A percentile compares a stretch with the other conserved stretches of the same genome.
Evolutionary conservation across 2,113 vertebrate species (phyloP).

Genomic region (Callipepla squamata): DNA sequence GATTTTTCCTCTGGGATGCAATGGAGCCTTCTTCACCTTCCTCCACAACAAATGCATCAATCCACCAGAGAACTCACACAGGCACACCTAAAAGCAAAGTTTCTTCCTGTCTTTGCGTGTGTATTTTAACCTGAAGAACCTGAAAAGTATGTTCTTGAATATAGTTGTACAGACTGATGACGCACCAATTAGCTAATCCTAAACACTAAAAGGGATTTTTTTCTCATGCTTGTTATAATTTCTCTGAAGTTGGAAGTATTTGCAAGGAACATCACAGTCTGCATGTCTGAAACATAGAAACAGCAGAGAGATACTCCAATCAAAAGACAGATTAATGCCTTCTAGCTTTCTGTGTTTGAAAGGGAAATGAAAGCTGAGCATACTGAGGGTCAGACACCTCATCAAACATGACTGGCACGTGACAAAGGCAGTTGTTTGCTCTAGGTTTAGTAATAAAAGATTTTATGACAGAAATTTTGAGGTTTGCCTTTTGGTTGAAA

Average conservation of each 20-base stretch:
- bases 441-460: not conserved
- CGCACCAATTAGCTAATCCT: slow-evolving; percentile 35
- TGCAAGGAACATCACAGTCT: slow-evolving; percentile 2
- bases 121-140: slow-evolving; percentile 51
- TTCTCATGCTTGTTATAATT: not conserved
- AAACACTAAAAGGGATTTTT: slow-evolving; percentile 10
- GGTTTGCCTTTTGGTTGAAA: not conserved
- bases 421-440: not conserved
- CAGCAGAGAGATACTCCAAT: slow-evolving; percentile 10
- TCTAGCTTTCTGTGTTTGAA: not conserved
- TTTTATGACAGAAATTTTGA: not conserved
- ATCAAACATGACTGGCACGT: not conserved
- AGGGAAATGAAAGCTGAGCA: not conserved
- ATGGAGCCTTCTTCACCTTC: not conserved
- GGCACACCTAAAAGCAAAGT: not conserved
- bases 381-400: not conserved
- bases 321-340: not conserved
- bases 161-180: slow-evolving; percentile 36
- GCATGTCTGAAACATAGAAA: not conserved
- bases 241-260: slow-evolving; percentile 41
- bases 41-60: not conserved
- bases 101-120: not conserved
- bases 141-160: slow-evolving; percentile 37
- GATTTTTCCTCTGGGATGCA: not conserved
- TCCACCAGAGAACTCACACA: not conserved